Evolutionary conservation across 2,797 vertebrate genomes (phyloP).

Genomic region (Sarcoramphus papa): DNA sequence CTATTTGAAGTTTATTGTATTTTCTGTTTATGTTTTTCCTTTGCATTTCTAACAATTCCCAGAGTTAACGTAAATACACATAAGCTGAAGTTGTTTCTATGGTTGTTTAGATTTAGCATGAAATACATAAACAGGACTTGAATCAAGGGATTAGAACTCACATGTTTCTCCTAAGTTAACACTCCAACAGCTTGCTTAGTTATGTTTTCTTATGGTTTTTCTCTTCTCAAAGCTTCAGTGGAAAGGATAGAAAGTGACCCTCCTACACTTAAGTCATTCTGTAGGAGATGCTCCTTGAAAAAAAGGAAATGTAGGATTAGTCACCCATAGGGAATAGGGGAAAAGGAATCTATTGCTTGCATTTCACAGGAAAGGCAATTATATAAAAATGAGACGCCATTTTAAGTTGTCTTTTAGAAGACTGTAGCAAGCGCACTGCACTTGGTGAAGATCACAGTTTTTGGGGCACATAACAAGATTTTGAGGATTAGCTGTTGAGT

Average conservation of each 20-base stretch:
- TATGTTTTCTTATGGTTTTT: not conserved
- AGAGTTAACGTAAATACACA: conserved; percentile 64
- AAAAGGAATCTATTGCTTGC: not conserved
- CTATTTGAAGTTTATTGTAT: conserved; percentile 57
- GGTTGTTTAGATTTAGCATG: not conserved
- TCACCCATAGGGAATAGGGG: not conserved
- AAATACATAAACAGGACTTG: not conserved
- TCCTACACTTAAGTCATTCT: not conserved
- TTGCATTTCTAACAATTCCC: conserved; percentile 59
- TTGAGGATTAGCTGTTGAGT: not conserved
- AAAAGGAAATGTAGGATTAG: not conserved
- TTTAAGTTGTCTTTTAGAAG: not conserved
- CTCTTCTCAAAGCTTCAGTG: not conserved
- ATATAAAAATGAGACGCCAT: not conserved
- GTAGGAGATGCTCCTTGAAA: not conserved
- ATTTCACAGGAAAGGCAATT: not conserved
- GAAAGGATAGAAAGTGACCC: not conserved
- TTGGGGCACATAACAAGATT: not conserved
- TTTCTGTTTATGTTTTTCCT: conserved; percentile 37
- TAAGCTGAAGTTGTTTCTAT: conserved; percentile 56
- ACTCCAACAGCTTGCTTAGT: not conserved
- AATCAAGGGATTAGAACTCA: not conserved
- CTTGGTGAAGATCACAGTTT: not conserved
- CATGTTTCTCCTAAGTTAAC: not conserved
- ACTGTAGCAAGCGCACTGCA: not conserved